Conservation (phyloP, 2,888 invertebrate genomes). For the Pseudoips prasinana region DNA sequence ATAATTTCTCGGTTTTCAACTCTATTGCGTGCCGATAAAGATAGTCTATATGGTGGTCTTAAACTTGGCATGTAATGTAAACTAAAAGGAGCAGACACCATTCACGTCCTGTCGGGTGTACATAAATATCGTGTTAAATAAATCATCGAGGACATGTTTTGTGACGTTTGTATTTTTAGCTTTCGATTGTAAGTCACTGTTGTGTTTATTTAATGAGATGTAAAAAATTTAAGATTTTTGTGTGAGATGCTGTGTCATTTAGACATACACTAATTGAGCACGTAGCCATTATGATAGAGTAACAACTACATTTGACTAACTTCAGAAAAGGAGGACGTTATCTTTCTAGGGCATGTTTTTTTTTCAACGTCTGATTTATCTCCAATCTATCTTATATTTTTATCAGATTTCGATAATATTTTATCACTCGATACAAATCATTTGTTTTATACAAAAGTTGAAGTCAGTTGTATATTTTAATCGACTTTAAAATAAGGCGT, state of each 20-base stretch:
- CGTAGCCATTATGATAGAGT: too few relatives aligned
- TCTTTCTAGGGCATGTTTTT: too few relatives aligned
- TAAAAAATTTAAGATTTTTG: constrained; percentile 30
- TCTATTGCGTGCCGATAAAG: constrained; percentile 24
- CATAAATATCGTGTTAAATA: constrained; percentile 74
- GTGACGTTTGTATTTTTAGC: constrained; percentile 59
- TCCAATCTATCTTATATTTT: too few relatives aligned
- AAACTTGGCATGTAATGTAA: constrained; percentile 48
- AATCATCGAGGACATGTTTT: constrained; percentile 70
- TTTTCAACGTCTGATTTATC: too few relatives aligned
- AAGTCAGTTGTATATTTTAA: too few relatives aligned
- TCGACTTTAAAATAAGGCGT: too few relatives aligned
- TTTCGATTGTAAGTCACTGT: constrained; percentile 43
- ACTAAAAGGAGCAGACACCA: constrained; percentile 57
- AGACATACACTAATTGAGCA: constrained; percentile 11
- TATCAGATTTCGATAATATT: too few relatives aligned
- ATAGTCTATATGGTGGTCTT: constrained; percentile 4
- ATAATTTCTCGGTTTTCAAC: constrained; percentile 26
- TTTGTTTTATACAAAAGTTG: constrained; percentile 4
- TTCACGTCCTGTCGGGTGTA: constrained; percentile 57
- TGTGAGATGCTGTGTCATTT: constrained; percentile 19
- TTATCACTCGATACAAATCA: too few relatives aligned
- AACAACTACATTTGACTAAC: too few relatives aligned
- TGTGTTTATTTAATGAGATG: constrained; percentile 49
- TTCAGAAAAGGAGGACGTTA: too few relatives aligned